Percentiles rank a stretch among this genome's conserved stretches.
Conservation (phyloP, 1,140 invertebrate species). For the Phymorhynchus buccinoides region DNA sequence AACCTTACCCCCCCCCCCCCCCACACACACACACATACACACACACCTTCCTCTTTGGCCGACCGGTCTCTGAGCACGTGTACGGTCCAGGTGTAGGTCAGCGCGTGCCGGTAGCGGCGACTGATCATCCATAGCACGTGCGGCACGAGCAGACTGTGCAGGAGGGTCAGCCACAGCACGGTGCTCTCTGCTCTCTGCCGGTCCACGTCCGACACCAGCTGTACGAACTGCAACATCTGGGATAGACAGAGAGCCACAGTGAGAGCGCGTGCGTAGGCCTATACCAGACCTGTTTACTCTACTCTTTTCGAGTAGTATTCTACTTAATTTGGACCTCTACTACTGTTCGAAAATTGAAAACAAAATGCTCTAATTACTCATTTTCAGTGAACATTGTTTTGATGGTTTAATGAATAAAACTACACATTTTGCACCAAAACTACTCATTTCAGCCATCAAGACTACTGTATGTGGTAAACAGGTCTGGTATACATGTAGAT, state of each 20-base stretch:
- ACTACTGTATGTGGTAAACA: no score
- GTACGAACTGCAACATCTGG: conserved; percentile 55
- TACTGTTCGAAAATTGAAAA: no score
- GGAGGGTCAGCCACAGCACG: conserved; percentile 48
- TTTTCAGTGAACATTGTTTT: no score
- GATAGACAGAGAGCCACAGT: background rate
- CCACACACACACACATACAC: no score
- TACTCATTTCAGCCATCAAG: no score
- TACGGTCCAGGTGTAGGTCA: conserved; percentile 57
- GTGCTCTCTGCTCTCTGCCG: conserved; percentile 39
- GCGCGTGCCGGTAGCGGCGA: conserved; percentile 56
- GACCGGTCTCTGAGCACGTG: conserved; percentile 48
- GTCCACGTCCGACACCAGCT: conserved; percentile 45
- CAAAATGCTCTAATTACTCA: no score
- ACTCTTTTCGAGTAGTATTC: no score
- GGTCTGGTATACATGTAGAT: background rate
- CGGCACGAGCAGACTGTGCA: conserved; percentile 51
- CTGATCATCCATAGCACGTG: conserved; percentile 58
- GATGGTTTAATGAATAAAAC: no score
- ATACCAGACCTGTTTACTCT: no score
- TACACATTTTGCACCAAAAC: no score
- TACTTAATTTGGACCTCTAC: no score
- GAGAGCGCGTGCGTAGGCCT: background rate
- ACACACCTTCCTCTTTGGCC: conserved; percentile 52
- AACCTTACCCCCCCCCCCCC: no score